Evolutionary conservation across 2,113 vertebrate genomes (phyloP).

Genomic region (Capra hircus): DNA sequence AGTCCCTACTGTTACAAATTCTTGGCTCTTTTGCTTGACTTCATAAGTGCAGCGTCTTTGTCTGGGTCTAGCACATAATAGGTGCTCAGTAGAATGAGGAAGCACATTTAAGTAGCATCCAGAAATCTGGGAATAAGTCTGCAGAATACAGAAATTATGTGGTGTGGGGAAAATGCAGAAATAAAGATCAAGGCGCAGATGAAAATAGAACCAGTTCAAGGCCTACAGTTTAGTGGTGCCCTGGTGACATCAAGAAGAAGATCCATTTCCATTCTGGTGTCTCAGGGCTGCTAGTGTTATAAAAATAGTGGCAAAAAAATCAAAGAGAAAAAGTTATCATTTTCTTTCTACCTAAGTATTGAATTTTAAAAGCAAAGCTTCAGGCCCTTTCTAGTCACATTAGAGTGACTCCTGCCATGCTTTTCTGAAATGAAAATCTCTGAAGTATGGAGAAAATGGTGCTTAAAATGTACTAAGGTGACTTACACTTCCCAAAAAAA

Average conservation of each 20-base stretch:
- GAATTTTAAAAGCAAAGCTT: slow-evolving; percentile 57
- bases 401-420: not conserved
- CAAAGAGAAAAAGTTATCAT: slow-evolving; percentile 40
- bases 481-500: not conserved
- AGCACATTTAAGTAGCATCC: not conserved
- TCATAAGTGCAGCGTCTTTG: not conserved
- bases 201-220: not conserved
- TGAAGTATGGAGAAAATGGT: slow-evolving; percentile 4
- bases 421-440: slow-evolving; percentile 27
- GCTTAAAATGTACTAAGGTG: slow-evolving; percentile 20
- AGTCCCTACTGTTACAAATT: not conserved
- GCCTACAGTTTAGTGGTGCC: not conserved
- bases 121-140: not conserved
- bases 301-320: slow-evolving; percentile 58
- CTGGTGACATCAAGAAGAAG: not conserved
- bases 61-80: not conserved
- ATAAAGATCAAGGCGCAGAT: not conserved
- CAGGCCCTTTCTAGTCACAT: slow-evolving; percentile 40
- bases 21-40: not conserved
- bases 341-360: slow-evolving; percentile 32
- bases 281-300: not conserved
- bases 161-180: not conserved
- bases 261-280: not conserved
- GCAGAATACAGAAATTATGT: not conserved
- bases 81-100: not conserved